A percentile compares a stretch with the other conserved stretches of the same genome.
Evolutionary conservation across 1,140 invertebrate genomes (phyloP).

Genomic region (Drosophila santomea): DNA sequence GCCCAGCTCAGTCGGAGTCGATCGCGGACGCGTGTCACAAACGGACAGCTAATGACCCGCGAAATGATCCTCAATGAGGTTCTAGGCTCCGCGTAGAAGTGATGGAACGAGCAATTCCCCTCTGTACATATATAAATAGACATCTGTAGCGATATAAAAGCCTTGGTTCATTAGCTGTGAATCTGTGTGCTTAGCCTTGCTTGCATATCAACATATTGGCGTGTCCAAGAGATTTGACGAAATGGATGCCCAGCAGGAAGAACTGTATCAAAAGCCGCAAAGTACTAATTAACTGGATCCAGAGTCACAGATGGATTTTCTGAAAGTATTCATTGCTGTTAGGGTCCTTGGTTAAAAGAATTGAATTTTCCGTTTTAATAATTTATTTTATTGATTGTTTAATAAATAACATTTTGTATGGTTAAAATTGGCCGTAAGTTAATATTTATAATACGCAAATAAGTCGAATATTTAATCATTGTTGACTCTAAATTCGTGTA

Average conservation of each 20-base stretch:
- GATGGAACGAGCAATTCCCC: conserved; percentile 23
- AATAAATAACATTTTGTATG: background rate
- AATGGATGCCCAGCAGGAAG: conserved; percentile 9
- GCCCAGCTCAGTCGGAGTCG: conserved; percentile 94
- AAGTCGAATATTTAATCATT: no score
- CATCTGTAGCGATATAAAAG: conserved; percentile 55
- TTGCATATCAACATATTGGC: conserved; percentile 26
- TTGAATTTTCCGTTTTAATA: background rate
- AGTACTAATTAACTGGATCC: conserved; percentile 14
- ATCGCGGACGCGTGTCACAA: conserved; percentile 89
- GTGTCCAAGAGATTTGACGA: background rate
- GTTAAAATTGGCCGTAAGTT: background rate
- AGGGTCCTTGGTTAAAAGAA: background rate
- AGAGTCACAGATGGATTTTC: background rate
- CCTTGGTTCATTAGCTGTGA: conserved; percentile 49
- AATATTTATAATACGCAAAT: background rate
- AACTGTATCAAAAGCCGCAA: conserved; percentile 18
- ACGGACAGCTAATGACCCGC: conserved; percentile 69
- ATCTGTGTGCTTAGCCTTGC: conserved; percentile 31
- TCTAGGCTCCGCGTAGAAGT: conserved; percentile 68
- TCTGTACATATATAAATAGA: conserved; percentile 77
- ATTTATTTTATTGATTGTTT: background rate
- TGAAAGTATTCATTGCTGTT: conserved; percentile 1
- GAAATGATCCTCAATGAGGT: conserved; percentile 81
- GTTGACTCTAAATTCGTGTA: no score